A percentile compares a stretch with the other conserved stretches of the same genome.
phyloP scores from a whole-genome alignment of 2,113 vertebrate species.

The Columbina picui region DNA sequence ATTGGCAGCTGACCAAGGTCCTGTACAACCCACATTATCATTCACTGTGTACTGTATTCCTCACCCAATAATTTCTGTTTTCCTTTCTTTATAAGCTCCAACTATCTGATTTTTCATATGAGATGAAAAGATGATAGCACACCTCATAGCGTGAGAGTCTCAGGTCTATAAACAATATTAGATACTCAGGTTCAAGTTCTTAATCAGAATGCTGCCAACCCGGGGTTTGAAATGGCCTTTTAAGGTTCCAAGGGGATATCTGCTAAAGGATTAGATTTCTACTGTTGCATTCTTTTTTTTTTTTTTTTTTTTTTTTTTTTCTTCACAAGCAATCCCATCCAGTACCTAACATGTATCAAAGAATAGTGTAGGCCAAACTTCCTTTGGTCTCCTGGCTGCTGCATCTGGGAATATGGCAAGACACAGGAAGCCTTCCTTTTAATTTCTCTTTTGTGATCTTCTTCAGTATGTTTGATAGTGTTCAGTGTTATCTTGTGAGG shows the following conservation, averaged over 20 bases:
- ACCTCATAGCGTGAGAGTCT: neutral
- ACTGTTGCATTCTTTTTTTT: neutral
- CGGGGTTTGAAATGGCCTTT: neutral
- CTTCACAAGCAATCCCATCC: neutral
- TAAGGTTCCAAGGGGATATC: neutral
- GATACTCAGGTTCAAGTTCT: neutral
- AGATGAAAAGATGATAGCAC: neutral
- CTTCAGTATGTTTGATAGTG: neutral
- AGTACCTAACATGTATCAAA: neutral
- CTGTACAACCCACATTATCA: neutral
- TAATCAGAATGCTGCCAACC: neutral
- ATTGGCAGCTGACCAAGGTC: neutral
- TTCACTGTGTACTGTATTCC: neutral
- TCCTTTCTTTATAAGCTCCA: neutral
- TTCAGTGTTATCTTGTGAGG: neutral
- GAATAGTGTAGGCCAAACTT: neutral
- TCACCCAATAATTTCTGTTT: neutral
- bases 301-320: neutral
- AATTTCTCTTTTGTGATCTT: neutral
- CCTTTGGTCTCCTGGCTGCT: neutral
- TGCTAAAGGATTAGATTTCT: neutral
- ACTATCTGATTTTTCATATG: neutral
- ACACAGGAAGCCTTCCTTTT: neutral
- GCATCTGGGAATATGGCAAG: neutral
- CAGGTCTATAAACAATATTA: neutral